phyloP scores from a whole-genome alignment of 2,888 invertebrate species.

The Pachydiplax longipennis region DNA sequence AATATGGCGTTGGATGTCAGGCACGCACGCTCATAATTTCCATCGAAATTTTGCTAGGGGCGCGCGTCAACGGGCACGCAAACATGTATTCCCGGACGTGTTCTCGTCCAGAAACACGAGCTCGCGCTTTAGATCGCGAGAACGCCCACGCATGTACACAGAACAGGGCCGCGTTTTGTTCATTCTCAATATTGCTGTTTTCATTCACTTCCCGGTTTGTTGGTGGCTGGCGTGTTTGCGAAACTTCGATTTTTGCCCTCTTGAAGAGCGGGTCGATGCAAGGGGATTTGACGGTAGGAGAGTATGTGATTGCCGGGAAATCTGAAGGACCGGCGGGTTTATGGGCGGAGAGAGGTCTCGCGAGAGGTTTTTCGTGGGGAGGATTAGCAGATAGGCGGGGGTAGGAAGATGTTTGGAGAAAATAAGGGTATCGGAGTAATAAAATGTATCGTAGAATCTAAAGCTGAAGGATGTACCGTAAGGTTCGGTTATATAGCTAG shows the following conservation, averaged over 20 bases:
- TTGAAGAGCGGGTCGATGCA: neutral
- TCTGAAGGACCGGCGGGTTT: neutral
- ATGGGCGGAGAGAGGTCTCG: neutral
- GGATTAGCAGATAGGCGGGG: too few species aligned
- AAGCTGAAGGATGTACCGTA: too few species aligned
- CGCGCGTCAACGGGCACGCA: neutral
- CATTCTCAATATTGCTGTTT: neutral
- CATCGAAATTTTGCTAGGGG: neutral
- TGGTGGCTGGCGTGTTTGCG: neutral
- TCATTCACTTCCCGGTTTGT: neutral
- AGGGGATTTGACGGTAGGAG: neutral
- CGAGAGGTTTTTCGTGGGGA: too few species aligned
- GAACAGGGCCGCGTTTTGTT: neutral
- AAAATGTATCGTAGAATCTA: too few species aligned
- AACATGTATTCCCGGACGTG: neutral
- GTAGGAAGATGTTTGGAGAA: too few species aligned
- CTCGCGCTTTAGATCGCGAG: neutral
- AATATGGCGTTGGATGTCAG: neutral
- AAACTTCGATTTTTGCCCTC: neutral
- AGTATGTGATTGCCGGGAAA: neutral
- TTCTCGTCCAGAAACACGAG: neutral
- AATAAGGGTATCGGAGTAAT: too few species aligned
- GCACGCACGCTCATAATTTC: neutral
- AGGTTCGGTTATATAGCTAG: too few species aligned
- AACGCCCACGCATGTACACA: neutral